Evolutionary conservation across 1,140 invertebrate genomes (phyloP), one percentile per base, ranked within the genome.

Genomic region (Drosophila sechellia): DNA sequence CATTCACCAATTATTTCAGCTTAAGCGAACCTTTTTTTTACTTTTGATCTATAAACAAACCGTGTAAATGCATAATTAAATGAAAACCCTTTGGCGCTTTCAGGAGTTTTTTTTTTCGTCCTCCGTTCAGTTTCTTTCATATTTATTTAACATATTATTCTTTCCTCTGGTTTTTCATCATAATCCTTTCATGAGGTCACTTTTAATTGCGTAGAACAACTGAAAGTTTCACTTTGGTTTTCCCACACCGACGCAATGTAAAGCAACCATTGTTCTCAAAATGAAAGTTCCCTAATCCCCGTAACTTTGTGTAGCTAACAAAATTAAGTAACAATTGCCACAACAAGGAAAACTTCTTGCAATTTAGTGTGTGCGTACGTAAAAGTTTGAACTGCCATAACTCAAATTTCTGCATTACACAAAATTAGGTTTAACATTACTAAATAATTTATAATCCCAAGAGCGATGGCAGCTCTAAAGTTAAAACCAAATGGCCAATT

Each of bases 341-440:
- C 5, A 39, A 17, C 8, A 12, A n/a, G 37, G 12, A 10, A 13
- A 63, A 59, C 54, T 59, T 20, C 25, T 12, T 1, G 52, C 25
- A 20, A 15, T 31, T 31, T 61, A 8, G 35, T n/a, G 22, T 25
- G 35, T 20, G 27, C 35, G 25, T 34, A 58, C 58, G 10, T 39
- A 17, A 42, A 61, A 61, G 54, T 61, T 58, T 5, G 17, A 59
- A 34, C 27, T 22, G 8, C 20, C 25, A 12, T 61, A n/a, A n/a
- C 17, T 17, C 11, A 4, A 59, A 40, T 31, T 61, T 22, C 6
- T 5, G 17, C 8, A 27, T 31, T 40, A 42, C 25, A 40, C 11
- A 35, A 20, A 52, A 34, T 35, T 17, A 35, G 11, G 1, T 13
- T 35, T 17, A 5, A 15, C n/a, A 10, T 12, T 20, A 15, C 17